Conservation (phyloP, 2,888 invertebrate genomes). For the Nymphalis polychloros region DNA sequence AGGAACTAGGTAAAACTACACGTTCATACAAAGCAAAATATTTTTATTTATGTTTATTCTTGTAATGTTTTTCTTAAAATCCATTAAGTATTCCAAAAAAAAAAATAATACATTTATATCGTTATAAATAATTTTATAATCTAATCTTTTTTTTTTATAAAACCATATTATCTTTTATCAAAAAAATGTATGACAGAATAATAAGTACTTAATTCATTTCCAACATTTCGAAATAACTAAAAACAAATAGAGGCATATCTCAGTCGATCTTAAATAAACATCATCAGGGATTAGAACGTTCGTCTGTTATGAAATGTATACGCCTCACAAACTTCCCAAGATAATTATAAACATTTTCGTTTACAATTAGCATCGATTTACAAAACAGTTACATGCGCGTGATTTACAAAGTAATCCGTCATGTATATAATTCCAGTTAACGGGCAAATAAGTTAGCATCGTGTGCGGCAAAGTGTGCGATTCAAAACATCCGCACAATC, state of each 20-base stretch:
- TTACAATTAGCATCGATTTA: slow-evolving; percentile 43
- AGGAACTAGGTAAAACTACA: not conserved
- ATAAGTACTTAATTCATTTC: not conserved
- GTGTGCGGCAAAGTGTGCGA: slow-evolving; percentile 54
- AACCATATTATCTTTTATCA: not conserved
- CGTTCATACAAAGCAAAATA: not conserved
- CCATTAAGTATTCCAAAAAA: no score
- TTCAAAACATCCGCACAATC: slow-evolving; percentile 72
- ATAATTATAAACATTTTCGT: slow-evolving; percentile 35
- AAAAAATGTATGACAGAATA: no score
- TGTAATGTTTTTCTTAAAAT: no score
- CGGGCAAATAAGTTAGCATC: slow-evolving; percentile 44
- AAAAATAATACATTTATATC: no score
- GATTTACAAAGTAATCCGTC: slow-evolving; percentile 60
- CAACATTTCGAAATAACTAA: not conserved
- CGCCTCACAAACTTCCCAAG: slow-evolving; percentile 24
- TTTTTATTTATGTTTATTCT: no score
- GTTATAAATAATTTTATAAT: no score
- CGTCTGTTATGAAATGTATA: no score
- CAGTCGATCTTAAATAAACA: no score
- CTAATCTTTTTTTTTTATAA: not conserved
- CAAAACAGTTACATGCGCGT: slow-evolving; percentile 45
- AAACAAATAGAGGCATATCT: not conserved
- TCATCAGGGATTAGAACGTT: no score
- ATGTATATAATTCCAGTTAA: slow-evolving; percentile 57